phyloP scores from a whole-genome alignment of 2,113 vertebrate genomes.

The Cervus canadensis region DNA sequence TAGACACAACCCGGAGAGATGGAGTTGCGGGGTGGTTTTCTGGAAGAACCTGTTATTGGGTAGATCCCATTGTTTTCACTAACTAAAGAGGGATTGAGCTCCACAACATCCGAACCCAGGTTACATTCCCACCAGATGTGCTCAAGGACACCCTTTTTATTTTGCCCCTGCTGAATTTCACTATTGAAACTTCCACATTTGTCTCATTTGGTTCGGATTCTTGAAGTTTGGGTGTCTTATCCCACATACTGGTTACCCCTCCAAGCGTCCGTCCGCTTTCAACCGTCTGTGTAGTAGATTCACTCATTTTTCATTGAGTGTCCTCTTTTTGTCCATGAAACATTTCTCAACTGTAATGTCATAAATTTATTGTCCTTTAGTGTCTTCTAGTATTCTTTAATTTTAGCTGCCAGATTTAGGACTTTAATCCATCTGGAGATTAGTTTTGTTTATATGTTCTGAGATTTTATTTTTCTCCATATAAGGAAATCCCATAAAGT shows the following conservation, averaged over 20 bases:
- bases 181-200: neutral
- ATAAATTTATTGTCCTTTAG: neutral
- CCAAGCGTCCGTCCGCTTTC: neutral
- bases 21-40: neutral
- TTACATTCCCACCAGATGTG: neutral
- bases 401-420: neutral
- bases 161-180: neutral
- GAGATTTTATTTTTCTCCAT: neutral
- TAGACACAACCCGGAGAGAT: neutral
- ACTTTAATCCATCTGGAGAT: neutral
- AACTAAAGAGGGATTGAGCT: neutral
- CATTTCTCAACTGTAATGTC: neutral
- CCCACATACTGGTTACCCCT: no score
- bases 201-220: neutral
- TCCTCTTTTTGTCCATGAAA: neutral
- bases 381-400: neutral
- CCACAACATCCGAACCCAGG: neutral
- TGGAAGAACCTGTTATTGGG: neutral
- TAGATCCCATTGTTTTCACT: neutral
- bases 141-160: neutral
- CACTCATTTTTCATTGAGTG: neutral
- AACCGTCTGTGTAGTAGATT: neutral
- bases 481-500: neutral
- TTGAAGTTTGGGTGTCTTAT: neutral
- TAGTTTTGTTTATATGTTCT: neutral